Evolutionary conservation across 2,797 vertebrate genomes (phyloP).

Genomic region (Pseudopleuronectes americanus): DNA sequence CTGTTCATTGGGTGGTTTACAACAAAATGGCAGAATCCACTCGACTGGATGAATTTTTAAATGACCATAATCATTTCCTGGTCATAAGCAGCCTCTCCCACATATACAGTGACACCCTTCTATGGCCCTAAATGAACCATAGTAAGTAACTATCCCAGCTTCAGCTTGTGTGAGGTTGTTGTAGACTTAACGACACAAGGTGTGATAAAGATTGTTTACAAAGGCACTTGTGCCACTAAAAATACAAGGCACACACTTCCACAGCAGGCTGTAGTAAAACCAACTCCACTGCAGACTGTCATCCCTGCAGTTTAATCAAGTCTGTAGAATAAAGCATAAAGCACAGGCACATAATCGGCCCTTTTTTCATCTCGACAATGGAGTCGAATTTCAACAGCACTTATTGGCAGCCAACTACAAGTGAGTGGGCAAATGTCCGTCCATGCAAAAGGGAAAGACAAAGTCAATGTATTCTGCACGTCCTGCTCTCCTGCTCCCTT

Average conservation of each 20-base stretch:
- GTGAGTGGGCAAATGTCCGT: conserved; percentile 21
- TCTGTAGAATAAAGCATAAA: conserved; percentile 6
- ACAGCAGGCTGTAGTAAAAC: conserved; percentile 5
- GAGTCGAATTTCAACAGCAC: conserved; percentile 6
- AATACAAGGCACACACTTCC: neutral
- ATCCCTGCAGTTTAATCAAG: conserved; percentile 10
- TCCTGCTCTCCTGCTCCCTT: conserved; percentile 24
- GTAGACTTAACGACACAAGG: neutral
- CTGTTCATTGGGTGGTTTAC: no score
- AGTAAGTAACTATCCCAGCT: neutral
- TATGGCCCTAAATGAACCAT: neutral
- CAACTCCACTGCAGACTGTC: neutral
- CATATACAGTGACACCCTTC: neutral
- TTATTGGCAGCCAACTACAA: conserved; percentile 24
- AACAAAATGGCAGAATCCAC: neutral
- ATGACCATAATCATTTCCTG: neutral
- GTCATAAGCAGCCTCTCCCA: neutral
- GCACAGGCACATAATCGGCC: neutral
- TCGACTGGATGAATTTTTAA: neutral
- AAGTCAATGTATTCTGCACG: conserved; percentile 23
- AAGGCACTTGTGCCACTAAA: neutral
- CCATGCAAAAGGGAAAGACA: conserved; percentile 30
- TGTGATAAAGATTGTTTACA: neutral
- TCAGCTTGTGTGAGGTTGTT: neutral
- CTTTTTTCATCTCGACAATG: conserved; percentile 28